phyloP scores from a whole-genome alignment of 2,113 vertebrate species.

The Nothoprocta pentlandii region DNA sequence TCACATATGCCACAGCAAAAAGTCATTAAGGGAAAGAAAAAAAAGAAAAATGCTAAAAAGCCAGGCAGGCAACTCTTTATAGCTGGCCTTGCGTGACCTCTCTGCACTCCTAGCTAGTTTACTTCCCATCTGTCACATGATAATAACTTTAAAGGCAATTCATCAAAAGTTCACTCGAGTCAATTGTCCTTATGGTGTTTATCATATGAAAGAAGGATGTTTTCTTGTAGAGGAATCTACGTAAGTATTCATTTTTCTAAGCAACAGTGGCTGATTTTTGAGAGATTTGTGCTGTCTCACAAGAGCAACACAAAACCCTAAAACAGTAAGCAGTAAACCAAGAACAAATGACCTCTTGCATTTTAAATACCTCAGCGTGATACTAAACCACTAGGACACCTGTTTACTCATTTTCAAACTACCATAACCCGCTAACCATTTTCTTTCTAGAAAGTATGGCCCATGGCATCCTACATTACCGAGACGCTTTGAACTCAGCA shows the following conservation, averaged over 20 bases:
- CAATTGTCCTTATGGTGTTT: not conserved
- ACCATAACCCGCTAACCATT: not conserved
- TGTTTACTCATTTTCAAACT: not conserved
- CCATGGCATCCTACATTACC: not conserved
- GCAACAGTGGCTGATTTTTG: not conserved
- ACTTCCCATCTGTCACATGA: constrained; percentile 11
- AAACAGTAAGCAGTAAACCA: not conserved
- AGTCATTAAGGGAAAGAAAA: not conserved
- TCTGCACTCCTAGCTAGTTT: constrained; percentile 24
- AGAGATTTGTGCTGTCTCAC: not conserved
- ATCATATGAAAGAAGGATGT: not conserved
- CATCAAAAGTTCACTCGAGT: not conserved
- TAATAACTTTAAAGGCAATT: constrained; percentile 12
- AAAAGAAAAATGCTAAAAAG: not conserved
- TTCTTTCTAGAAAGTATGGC: not conserved
- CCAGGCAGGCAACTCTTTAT: not conserved
- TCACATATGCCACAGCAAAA: constrained; percentile 33
- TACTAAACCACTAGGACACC: not conserved
- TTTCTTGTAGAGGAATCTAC: not conserved
- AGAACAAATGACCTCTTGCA: not conserved
- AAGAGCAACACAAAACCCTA: not conserved
- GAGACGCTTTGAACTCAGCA: not conserved
- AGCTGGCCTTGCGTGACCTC: not conserved
- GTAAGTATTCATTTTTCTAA: not conserved
- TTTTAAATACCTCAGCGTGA: not conserved